These are phyloP conservation scores for Nowickia ferox DNA, from an alignment of 2,888 invertebrate genomes.

Conservation along the genomic window DNA sequence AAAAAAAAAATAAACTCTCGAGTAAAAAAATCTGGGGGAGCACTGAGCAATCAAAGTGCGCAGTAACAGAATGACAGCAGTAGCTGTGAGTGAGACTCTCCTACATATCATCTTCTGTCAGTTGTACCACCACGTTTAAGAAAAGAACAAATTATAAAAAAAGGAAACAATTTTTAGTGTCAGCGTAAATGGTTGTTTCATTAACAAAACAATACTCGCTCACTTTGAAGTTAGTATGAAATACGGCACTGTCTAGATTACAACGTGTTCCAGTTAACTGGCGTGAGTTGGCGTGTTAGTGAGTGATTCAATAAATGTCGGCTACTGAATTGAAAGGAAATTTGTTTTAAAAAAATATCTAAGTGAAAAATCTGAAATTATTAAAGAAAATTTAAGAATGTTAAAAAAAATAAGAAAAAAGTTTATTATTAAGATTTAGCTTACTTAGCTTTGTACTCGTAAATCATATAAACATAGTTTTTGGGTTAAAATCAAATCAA, in stretches of 20 bases:
- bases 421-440: not conserved
- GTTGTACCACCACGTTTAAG: constrained; percentile 37
- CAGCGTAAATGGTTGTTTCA: constrained; percentile 42
- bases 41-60: constrained; percentile 59
- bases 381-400: not conserved
- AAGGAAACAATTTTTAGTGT: constrained; percentile 40
- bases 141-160: constrained; percentile 26
- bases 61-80: constrained; percentile 56
- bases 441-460: constrained; percentile 2
- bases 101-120: constrained; percentile 12
- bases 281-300: constrained; percentile 9
- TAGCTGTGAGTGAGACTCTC: constrained; percentile 33
- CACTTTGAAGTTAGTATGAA: constrained; percentile 56
- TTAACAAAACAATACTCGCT: constrained; percentile 32
- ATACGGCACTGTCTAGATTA: constrained; percentile 63
- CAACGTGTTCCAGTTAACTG: constrained; percentile 38
- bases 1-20: not conserved
- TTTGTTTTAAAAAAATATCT: constrained; percentile 4
- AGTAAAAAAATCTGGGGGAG: constrained; percentile 46
- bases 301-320: constrained; percentile 3
- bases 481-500: constrained; percentile 56
- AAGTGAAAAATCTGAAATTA: not conserved
- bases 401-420: not conserved
- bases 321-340: not conserved
- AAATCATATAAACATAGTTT: constrained; percentile 42